phyloP scores from a whole-genome alignment of 2,113 vertebrate genomes.

The Ailurus styani region DNA sequence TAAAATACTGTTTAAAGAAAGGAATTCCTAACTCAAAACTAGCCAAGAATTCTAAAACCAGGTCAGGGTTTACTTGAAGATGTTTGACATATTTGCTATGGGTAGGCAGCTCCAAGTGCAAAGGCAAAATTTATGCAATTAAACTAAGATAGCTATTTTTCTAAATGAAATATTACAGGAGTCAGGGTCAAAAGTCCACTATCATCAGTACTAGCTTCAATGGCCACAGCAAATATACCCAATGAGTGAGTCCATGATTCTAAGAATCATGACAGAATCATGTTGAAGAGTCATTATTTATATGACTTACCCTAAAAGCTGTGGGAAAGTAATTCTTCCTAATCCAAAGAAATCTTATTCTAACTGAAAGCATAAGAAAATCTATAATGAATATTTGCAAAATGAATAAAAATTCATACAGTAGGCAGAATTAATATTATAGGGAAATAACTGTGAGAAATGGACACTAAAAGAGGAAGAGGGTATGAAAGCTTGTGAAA shows the following conservation, averaged over 20 bases:
- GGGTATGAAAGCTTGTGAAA: neutral
- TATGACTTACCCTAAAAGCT: neutral
- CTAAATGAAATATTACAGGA: neutral
- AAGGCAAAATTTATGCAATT: neutral
- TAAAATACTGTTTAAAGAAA: neutral
- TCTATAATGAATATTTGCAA: neutral
- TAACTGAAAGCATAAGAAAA: neutral
- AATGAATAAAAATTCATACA: neutral
- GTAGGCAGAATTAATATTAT: neutral
- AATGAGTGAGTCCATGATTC: neutral
- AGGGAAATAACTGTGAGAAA: constrained; percentile 37
- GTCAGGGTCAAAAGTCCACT: neutral
- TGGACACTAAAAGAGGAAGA: constrained; percentile 34
- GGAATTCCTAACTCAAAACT: neutral
- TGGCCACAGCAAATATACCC: neutral
- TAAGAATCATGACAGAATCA: neutral
- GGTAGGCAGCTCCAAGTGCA: neutral
- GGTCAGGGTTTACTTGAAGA: neutral
- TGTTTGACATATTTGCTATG: neutral
- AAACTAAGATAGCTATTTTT: neutral
- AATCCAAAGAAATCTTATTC: neutral
- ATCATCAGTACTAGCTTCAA: neutral
- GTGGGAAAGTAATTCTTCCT: neutral
- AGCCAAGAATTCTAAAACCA: neutral
- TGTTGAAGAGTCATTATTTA: neutral